These are phyloP conservation scores for Pitangus sulphuratus DNA, from an alignment of 2,797 vertebrate genomes.

Conservation along the genomic window DNA sequence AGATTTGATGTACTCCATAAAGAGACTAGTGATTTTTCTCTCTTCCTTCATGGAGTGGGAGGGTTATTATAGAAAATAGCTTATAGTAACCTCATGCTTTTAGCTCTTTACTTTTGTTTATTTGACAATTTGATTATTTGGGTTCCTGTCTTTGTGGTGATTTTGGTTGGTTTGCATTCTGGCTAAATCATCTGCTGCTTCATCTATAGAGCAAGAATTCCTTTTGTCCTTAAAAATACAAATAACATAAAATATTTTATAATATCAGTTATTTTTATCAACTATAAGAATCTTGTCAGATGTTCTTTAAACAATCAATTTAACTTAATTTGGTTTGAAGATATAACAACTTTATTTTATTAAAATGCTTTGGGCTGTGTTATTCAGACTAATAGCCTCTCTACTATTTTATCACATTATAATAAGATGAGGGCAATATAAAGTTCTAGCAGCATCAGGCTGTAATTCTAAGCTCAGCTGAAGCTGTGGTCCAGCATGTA, in stretches of 20 bases:
- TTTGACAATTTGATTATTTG: constrained; percentile 58
- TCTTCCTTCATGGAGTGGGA: constrained; percentile 40
- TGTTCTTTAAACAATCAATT: background rate
- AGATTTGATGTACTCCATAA: constrained; percentile 52
- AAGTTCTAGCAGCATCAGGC: background rate
- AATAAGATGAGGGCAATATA: background rate
- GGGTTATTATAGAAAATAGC: constrained; percentile 58
- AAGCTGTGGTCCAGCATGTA: background rate
- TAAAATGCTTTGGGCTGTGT: background rate
- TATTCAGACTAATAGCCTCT: background rate
- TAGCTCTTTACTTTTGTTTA: constrained; percentile 60
- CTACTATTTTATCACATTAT: background rate
- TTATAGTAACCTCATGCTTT: constrained; percentile 47
- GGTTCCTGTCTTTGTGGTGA: constrained; percentile 11
- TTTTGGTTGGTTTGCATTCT: constrained; percentile 3
- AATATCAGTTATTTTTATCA: background rate
- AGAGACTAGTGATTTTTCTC: constrained; percentile 40
- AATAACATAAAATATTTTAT: background rate
- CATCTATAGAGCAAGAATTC: background rate
- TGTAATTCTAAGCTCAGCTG: background rate
- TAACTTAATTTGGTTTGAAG: background rate
- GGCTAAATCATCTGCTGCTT: background rate
- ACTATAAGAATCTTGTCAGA: background rate
- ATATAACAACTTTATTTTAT: background rate
- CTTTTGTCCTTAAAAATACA: constrained; percentile 4